These are phyloP conservation scores for Litocranius walleri DNA, from an alignment of 2,113 vertebrate genomes.

Conservation along the genomic window DNA sequence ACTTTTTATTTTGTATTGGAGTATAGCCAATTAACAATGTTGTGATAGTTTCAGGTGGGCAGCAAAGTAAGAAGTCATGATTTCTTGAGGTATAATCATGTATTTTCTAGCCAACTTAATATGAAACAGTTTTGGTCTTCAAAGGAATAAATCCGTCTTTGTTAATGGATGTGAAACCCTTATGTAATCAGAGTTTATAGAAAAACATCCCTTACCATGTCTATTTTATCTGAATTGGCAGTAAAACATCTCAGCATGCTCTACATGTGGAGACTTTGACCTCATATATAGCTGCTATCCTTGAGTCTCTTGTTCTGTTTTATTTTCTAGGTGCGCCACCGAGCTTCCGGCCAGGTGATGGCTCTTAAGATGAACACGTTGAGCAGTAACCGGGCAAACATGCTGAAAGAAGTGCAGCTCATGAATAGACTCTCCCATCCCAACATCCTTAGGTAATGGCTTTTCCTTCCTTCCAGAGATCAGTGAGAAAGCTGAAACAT, in stretches of 20 bases:
- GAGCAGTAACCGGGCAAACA: conserved; percentile 97
- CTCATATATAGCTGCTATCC: not conserved
- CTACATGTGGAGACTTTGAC: not conserved
- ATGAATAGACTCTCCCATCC: conserved; percentile 98
- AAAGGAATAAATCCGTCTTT: conserved; percentile 23
- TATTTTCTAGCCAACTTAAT: not conserved
- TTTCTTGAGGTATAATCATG: conserved; percentile 18
- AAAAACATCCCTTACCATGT: not conserved
- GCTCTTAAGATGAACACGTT: conserved; percentile 98
- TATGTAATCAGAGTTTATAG: not conserved
- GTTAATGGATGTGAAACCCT: not conserved
- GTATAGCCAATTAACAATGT: not conserved
- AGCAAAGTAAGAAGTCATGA: not conserved
- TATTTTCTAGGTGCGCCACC: conserved; percentile 89
- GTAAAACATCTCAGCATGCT: not conserved
- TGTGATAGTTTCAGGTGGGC: not conserved
- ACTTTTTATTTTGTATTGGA: not conserved
- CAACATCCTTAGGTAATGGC: conserved; percentile 92
- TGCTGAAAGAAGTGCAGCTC: conserved; percentile 97
- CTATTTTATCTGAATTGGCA: conserved; percentile 41
- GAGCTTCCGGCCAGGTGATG: conserved; percentile 96
- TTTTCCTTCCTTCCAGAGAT: not conserved
- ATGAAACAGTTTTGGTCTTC: not conserved
- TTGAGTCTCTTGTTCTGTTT: conserved; percentile 46
- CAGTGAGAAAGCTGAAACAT: not conserved